Percentiles rank a stretch among this genome's conserved stretches.
These are phyloP conservation scores for Zenarchopterus dispar DNA, from an alignment of 2,797 vertebrate species.

Conservation along the genomic window DNA sequence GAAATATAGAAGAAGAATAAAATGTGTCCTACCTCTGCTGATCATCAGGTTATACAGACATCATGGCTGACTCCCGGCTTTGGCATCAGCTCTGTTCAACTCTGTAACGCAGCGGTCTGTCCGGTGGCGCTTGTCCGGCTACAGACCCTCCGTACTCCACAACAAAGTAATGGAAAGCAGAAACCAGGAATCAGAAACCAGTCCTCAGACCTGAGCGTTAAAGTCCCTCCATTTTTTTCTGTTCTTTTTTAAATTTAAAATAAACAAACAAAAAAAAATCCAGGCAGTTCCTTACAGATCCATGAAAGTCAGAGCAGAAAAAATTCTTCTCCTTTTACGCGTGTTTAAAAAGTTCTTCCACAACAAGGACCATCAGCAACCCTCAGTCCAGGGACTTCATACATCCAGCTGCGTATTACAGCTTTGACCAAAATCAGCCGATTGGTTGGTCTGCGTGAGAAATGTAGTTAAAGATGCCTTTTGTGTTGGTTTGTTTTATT, in stretches of 20 bases:
- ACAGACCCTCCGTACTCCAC: constrained; percentile 59
- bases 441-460: constrained; percentile 40
- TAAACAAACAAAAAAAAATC: constrained; percentile 13
- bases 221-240: constrained; percentile 58
- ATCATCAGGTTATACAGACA: constrained; percentile 80
- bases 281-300: constrained; percentile 53
- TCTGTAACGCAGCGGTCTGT: constrained; percentile 21
- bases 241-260: too few relatives aligned
- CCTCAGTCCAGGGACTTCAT: constrained; percentile 25
- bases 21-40: constrained; percentile 69
- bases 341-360: constrained; percentile 35
- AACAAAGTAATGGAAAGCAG: constrained; percentile 53
- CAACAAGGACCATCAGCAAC: constrained; percentile 32
- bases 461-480: constrained; percentile 9
- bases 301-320: constrained; percentile 11
- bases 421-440: constrained; percentile 34
- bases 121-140: constrained; percentile 44
- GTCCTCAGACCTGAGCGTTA: constrained; percentile 44
- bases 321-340: constrained; percentile 13
- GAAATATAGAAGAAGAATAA: background rate
- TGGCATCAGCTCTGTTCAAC: constrained; percentile 65
- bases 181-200: constrained; percentile 47
- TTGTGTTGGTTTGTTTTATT: constrained; percentile 3
- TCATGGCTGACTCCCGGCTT: constrained; percentile 64
- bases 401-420: constrained; percentile 26